Evolutionary conservation across 2,113 vertebrate genomes (phyloP).

Genomic region (Apistogramma diplotaenia): DNA sequence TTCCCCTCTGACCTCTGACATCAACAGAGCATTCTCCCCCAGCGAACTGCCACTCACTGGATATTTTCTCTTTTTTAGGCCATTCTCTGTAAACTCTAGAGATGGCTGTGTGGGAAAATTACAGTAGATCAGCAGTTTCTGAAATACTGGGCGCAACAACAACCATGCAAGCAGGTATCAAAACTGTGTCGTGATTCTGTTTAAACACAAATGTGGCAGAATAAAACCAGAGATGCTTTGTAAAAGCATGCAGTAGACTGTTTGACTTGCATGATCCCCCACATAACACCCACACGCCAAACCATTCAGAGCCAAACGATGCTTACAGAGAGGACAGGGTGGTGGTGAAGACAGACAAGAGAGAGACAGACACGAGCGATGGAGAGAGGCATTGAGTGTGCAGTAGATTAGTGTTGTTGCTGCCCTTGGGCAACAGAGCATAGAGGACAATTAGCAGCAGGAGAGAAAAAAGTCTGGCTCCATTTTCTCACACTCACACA

Average conservation of each 20-base stretch:
- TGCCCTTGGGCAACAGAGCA: slow-evolving; percentile 63
- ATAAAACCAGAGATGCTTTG: slow-evolving; percentile 8
- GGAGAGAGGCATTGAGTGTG: slow-evolving; percentile 43
- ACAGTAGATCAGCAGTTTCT: too few relatives aligned
- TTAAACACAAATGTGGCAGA: neutral
- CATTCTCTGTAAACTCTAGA: too few relatives aligned
- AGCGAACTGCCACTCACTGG: too few relatives aligned
- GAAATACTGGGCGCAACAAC: too few relatives aligned
- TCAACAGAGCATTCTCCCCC: too few relatives aligned
- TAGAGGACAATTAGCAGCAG: slow-evolving; percentile 65
- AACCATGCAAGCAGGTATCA: neutral
- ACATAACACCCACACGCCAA: slow-evolving; percentile 31
- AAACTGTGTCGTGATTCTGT: neutral
- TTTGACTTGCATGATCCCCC: slow-evolving; percentile 25
- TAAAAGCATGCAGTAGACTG: slow-evolving; percentile 26
- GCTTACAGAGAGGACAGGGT: slow-evolving; percentile 2
- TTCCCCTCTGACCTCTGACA: too few relatives aligned
- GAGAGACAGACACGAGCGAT: neutral
- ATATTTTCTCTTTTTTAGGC: too few relatives aligned
- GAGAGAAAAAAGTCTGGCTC: slow-evolving; percentile 38
- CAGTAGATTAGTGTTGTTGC: slow-evolving; percentile 60
- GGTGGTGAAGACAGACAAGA: slow-evolving; percentile 15
- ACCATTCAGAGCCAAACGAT: slow-evolving; percentile 44
- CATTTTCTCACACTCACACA: slow-evolving; percentile 1
- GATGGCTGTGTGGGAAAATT: too few relatives aligned